Conservation (phyloP, 2,888 invertebrate genomes). For the Lydus trimaculatus region DNA sequence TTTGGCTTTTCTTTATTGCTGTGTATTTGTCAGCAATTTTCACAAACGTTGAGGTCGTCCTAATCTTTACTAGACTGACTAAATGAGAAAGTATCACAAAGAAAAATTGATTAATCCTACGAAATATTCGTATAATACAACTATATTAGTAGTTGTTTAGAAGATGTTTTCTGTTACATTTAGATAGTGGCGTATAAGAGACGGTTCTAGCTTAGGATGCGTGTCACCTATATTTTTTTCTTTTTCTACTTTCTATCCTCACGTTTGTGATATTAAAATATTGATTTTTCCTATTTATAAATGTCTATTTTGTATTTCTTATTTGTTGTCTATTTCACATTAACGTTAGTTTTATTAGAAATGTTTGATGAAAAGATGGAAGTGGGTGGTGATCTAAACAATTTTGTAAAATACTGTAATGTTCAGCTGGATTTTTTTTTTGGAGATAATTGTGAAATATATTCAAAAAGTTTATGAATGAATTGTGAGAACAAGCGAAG, state of each 20-base stretch:
- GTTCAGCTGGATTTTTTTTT: too few relatives aligned
- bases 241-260: constrained; percentile 7
- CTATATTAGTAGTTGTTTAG: not conserved
- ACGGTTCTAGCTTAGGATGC: constrained; percentile 24
- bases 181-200: constrained; percentile 20
- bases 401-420: too few relatives aligned
- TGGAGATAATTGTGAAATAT: too few relatives aligned
- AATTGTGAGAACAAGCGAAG: too few relatives aligned
- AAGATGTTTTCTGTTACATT: not conserved
- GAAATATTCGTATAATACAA: not conserved
- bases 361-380: not conserved
- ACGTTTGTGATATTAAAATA: not conserved
- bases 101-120: not conserved
- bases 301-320: not conserved
- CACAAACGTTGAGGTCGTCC: not conserved
- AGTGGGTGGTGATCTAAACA: not conserved
- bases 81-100: constrained; percentile 2
- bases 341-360: not conserved
- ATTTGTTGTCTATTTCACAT: not conserved
- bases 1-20: not conserved
- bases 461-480: too few relatives aligned
- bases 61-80: not conserved
- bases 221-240: constrained; percentile 19
- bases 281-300: not conserved
- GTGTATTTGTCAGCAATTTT: not conserved